Evolutionary conservation across 2,888 invertebrate genomes (phyloP).

Genomic region (Danaus chrysippus): DNA sequence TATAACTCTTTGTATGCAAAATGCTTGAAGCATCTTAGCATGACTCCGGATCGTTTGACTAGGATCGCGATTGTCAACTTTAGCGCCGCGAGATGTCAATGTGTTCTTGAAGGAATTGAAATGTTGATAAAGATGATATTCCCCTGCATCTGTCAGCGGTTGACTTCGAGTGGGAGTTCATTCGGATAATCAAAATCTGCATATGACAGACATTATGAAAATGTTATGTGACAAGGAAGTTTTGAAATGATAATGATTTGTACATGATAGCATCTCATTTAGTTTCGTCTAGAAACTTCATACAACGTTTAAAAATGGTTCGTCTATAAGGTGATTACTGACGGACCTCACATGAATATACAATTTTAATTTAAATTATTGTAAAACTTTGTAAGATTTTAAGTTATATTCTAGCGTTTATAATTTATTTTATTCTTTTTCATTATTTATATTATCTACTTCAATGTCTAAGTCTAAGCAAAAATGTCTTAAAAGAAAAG

Average conservation of each 20-base stretch:
- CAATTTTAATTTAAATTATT: too few relatives aligned
- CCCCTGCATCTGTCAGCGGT: constrained; percentile 42
- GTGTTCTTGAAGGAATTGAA: constrained; percentile 35
- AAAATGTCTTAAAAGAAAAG: too few relatives aligned
- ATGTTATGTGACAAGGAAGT: constrained; percentile 6
- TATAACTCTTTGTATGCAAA: constrained; percentile 79
- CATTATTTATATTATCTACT: too few relatives aligned
- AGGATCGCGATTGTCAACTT: constrained; percentile 54
- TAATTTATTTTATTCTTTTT: too few relatives aligned
- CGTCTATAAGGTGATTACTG: too few relatives aligned
- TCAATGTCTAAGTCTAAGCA: too few relatives aligned
- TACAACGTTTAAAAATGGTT: neutral
- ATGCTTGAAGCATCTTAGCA: constrained; percentile 61
- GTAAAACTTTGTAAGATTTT: too few relatives aligned
- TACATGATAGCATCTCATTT: neutral
- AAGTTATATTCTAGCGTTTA: too few relatives aligned
- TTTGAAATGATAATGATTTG: constrained; percentile 4
- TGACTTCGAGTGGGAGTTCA: constrained; percentile 33
- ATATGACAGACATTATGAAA: constrained; percentile 16
- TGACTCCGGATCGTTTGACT: constrained; percentile 52
- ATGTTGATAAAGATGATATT: constrained; percentile 42
- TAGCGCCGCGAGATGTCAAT: constrained; percentile 44
- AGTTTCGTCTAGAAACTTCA: too few relatives aligned
- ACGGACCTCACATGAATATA: too few relatives aligned
- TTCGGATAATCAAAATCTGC: constrained; percentile 21